Evolutionary conservation across 2,888 invertebrate species (phyloP), one percentile per base, ranked within the genome.

Genomic region (Trachelus stipa): DNA sequence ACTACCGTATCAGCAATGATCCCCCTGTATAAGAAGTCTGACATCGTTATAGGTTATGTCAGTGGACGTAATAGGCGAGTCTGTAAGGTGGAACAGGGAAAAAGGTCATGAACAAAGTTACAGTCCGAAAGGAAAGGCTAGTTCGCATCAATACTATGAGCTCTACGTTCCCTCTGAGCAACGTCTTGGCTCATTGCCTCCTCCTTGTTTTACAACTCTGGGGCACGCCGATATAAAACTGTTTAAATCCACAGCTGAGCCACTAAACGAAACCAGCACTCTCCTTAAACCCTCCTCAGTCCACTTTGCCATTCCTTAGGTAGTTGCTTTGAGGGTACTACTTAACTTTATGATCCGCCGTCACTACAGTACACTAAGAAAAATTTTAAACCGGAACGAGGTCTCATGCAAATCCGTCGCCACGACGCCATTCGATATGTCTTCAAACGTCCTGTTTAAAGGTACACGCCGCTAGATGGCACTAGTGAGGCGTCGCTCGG

Each of bases 331-430:
- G 83, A 84, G 83, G 81, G 81, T 84, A 84, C 86, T 86, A 85
- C 83, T 86, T 87, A 87, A 85, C 80, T 88, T 87, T 87, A 89
- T 84, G 87, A 87, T 74, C 81, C 79, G 73, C 79, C 79, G 78
- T 73, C 33, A 31, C 78, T 75, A 56, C 79, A 78, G 76, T 77
- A 73, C 79, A 69, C 73, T 73, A 74, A 34, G 81, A 81, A 79
- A 73, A 81, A 81, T 80, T 56, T 23, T 83, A 77, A 83, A 83
- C 74, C 79, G 75, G 84, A 83, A 80, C 82, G 79, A 81, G 81
- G 84, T 81, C 80, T 80, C 77, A 79, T 76, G 76, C 81, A 80
- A 81, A 83, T 83, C 78, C 78, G 73, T 78, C 79, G 74, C 69
- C 68, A 37, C 75, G 15, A 33, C 69, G 12, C 34, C 34, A 74